Evolutionary conservation across 1,140 invertebrate genomes (phyloP), one percentile per base, ranked within the genome.

Genomic region (Oscheius sp.): DNA sequence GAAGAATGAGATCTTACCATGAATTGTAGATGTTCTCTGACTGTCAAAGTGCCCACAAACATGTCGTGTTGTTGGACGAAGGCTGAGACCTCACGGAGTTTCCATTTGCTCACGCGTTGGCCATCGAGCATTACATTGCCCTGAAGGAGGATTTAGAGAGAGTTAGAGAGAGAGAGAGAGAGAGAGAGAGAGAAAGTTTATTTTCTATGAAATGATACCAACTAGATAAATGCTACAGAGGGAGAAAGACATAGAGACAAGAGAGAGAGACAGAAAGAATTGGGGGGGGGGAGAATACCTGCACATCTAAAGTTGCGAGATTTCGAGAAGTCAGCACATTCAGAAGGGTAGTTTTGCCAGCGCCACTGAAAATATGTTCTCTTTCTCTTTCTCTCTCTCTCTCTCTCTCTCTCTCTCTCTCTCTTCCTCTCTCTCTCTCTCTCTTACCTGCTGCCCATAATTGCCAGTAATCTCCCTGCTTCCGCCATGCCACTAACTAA

Each of bases 31-130:
- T 96, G 93, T 81, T 97, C 94, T 66, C 88, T 88, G 1, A 94
- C 93, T 0, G 93, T 95, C n/a, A 96, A 86, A 0, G 91, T 93
- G 0, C 91, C 92, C 70, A 95, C 91, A 83, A 96, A 96, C n/a
- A 95, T 85, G 85, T 95, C 93, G 75, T 93, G 91, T 85, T 98
- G 95, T 84, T 97, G 94, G 0, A 97, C 93, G 80, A 97, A 97
- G 0, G 93, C 95, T 71, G 91, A 93, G 13, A 92, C 68, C 89
- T 15, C 80, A 75, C 64, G 78, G 79, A 42, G 84, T 73, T 59
- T 65, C 38, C 75, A 74, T 58, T 68, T 74, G 31, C 65, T 74
- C 28, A 64, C 66, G 15, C 64, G 32, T 20, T 68, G 68, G 31
- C 83, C 85, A 79, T 85, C 86, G 34, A 82, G 82, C 73, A 77